These are phyloP conservation scores for Brevipalpus yothersi DNA, from an alignment of 1,140 invertebrate species.

Conservation along the genomic window DNA sequence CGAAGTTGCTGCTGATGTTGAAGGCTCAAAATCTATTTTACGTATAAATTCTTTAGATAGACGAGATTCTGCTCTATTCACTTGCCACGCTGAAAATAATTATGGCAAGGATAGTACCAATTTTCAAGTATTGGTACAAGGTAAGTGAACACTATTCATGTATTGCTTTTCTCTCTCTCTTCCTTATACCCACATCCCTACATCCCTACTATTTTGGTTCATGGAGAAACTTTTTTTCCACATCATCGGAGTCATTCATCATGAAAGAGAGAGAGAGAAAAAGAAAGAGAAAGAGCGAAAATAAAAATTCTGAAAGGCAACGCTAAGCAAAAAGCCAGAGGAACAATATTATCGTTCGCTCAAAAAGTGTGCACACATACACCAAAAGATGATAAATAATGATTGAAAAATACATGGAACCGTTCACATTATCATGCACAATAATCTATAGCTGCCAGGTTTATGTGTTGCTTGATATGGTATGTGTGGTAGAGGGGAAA, in stretches of 20 bases:
- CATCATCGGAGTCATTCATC: constrained; percentile 22
- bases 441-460: constrained; percentile 47
- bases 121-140: constrained; percentile 70
- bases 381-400: neutral
- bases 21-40: neutral
- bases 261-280: constrained; percentile 45
- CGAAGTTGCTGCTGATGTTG: neutral
- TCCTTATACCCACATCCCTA: neutral
- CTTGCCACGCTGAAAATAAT: constrained; percentile 57
- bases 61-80: constrained; percentile 62
- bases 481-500: no score
- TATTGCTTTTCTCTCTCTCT: neutral
- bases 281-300: neutral
- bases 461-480: constrained; percentile 32
- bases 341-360: no score
- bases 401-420: no score
- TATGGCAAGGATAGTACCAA: constrained; percentile 71
- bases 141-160: constrained; percentile 23
- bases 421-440: constrained; percentile 39
- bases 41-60: constrained; percentile 37
- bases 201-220: neutral
- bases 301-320: neutral
- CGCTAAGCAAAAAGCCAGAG: neutral
- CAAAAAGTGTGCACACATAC: neutral
- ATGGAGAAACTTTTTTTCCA: neutral